Conservation (phyloP, 2,113 vertebrate species). For the Sorex fumeus region DNA sequence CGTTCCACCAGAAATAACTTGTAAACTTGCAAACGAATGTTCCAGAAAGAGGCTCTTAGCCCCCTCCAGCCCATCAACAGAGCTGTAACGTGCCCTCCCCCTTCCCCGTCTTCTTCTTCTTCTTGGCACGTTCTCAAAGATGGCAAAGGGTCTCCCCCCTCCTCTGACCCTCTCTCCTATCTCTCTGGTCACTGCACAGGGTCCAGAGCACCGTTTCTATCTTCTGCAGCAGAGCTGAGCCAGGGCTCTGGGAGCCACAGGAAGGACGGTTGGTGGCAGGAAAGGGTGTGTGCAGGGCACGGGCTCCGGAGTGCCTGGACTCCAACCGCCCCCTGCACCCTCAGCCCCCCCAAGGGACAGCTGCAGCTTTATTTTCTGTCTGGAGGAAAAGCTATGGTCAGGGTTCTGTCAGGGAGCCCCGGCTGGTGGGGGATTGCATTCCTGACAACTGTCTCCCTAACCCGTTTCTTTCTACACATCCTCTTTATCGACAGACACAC, state of each 20-base stretch:
- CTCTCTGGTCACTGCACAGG: not conserved
- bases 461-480: not conserved
- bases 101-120: not conserved
- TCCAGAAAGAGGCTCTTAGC: not conserved
- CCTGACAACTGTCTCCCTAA: not conserved
- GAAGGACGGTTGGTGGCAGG: conserved; percentile 26
- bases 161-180: not conserved
- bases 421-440: no score
- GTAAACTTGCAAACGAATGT: not conserved
- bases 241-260: not conserved
- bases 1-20: no score
- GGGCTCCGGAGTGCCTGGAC: not conserved
- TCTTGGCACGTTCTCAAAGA: not conserved
- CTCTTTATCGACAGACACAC: not conserved
- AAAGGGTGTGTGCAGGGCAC: conserved; percentile 10
- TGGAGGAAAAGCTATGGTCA: not conserved
- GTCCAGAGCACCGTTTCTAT: not conserved
- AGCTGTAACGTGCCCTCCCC: no score
- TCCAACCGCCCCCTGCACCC: not conserved
- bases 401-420: no score
- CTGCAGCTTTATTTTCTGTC: conserved; percentile 19
- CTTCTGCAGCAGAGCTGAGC: conserved; percentile 36
- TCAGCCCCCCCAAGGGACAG: not conserved
- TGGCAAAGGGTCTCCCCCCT: not conserved
- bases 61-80: not conserved